Conservation (phyloP, 1,140 invertebrate species). For the Magallana angulata region DNA sequence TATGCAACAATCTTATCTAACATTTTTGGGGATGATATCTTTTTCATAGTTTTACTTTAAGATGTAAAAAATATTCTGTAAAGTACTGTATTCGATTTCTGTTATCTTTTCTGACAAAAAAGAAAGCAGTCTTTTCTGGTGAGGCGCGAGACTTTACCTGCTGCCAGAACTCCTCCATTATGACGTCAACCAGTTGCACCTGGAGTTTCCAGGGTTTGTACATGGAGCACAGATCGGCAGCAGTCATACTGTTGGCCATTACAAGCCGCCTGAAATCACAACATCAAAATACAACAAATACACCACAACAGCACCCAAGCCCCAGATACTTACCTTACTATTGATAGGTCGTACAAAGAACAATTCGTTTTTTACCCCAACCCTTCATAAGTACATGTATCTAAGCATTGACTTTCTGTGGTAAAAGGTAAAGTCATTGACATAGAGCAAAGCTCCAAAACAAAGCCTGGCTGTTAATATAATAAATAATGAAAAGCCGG, state of each 20-base stretch:
- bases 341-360: not conserved
- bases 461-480: too few species aligned
- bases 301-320: not conserved
- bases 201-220: conserved; percentile 91
- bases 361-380: not conserved
- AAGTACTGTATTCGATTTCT: too few species aligned
- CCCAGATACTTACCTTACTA: not conserved
- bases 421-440: too few species aligned
- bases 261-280: conserved; percentile 80
- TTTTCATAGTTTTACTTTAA: too few species aligned
- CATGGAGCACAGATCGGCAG: conserved; percentile 89
- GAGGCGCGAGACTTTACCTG: conserved; percentile 79
- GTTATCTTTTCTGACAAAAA: too few species aligned
- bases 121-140: too few species aligned
- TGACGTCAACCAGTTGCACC: conserved; percentile 88
- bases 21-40: too few species aligned
- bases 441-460: too few species aligned
- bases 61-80: too few species aligned
- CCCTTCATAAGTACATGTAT: not conserved
- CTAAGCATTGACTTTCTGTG: not conserved
- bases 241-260: conserved; percentile 90
- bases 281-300: conserved; percentile 47
- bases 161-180: conserved; percentile 92
- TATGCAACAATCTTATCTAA: too few species aligned
- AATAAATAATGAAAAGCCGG: too few species aligned